These are phyloP conservation scores for Mus spretus DNA, from an alignment of 2,797 vertebrate genomes.

Conservation along the genomic window DNA sequence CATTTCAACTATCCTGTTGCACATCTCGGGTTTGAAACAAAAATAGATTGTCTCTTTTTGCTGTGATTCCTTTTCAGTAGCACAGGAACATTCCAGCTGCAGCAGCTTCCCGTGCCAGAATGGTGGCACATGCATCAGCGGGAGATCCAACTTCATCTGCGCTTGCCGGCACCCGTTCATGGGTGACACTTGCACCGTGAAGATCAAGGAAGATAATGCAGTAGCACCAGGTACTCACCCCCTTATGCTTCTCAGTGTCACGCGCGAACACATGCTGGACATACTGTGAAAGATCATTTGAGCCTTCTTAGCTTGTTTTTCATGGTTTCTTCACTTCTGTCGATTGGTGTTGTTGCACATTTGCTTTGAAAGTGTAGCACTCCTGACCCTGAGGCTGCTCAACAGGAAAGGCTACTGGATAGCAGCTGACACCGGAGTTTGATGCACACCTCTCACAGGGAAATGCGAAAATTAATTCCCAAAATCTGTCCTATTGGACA, in stretches of 20 bases:
- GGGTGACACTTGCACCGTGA: constrained; percentile 88
- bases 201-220: constrained; percentile 84
- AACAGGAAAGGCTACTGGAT: background rate
- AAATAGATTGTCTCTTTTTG: background rate
- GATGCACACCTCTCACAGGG: background rate
- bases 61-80: constrained; percentile 39
- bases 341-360: background rate
- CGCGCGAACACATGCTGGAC: background rate
- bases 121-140: constrained; percentile 90
- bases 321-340: background rate
- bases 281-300: background rate
- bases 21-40: background rate
- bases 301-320: background rate
- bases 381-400: background rate
- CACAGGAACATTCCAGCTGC: constrained; percentile 85
- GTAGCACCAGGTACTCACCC: constrained; percentile 84
- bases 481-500: background rate
- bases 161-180: constrained; percentile 91
- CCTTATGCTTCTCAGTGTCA: background rate
- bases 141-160: constrained; percentile 85
- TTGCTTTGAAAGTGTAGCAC: background rate
- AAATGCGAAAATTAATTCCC: background rate
- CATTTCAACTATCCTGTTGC: background rate
- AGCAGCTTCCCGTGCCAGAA: constrained; percentile 88
- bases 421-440: background rate